A percentile compares a stretch with the other conserved stretches of the same genome.
These are phyloP conservation scores for Mionectes olivaceus DNA, from an alignment of 2,797 vertebrate genomes.

Conservation along the genomic window DNA sequence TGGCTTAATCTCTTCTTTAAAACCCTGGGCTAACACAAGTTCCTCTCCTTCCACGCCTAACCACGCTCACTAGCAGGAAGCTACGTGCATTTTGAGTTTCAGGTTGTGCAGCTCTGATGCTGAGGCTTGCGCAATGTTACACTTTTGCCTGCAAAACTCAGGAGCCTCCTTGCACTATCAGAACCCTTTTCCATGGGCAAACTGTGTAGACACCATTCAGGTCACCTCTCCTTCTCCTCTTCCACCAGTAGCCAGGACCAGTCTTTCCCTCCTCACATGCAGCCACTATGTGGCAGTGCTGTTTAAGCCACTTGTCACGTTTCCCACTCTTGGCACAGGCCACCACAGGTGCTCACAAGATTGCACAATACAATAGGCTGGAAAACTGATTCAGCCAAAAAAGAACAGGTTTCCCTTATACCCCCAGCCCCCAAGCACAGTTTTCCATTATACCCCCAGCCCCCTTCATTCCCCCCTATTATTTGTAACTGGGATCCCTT, in stretches of 20 bases:
- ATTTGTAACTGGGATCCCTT: background rate
- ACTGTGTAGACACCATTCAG: background rate
- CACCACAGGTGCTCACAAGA: background rate
- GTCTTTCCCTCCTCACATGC: background rate
- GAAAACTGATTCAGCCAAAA: background rate
- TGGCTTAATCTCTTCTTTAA: background rate
- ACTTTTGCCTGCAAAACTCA: background rate
- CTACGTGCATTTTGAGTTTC: background rate
- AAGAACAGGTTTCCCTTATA: background rate
- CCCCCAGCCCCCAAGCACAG: too few species aligned
- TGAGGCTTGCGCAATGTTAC: fast-evolving
- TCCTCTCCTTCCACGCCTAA: background rate
- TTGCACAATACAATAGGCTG: background rate
- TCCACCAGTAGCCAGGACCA: background rate
- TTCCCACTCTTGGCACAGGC: background rate
- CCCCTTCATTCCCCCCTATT: background rate
- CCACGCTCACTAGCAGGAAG: background rate
- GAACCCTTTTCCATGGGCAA: background rate
- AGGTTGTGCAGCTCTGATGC: background rate
- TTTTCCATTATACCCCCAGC: background rate
- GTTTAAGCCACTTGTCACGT: background rate
- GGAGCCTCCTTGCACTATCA: background rate
- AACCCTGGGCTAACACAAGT: fast-evolving
- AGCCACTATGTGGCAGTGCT: background rate
- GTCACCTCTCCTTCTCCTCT: background rate